phyloP scores from a whole-genome alignment of 1,140 invertebrate genomes.

The Calliopsis andreniformis region DNA sequence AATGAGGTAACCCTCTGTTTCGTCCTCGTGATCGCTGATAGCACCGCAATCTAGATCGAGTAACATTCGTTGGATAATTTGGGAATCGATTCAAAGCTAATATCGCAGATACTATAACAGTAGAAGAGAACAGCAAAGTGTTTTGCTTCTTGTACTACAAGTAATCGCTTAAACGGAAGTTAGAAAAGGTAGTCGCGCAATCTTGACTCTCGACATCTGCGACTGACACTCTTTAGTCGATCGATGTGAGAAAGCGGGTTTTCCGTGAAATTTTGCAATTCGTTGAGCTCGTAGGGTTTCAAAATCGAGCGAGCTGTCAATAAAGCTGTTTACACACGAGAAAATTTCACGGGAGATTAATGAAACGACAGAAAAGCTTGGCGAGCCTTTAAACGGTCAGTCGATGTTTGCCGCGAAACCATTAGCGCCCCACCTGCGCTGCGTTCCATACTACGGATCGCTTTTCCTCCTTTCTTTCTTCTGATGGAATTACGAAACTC shows the following conservation, averaged over 20 bases:
- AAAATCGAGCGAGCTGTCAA: slow-evolving; percentile 52
- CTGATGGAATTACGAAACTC: slow-evolving; percentile 41
- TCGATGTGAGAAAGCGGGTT: slow-evolving; percentile 20
- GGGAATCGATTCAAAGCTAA: neutral
- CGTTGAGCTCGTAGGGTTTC: slow-evolving; percentile 47
- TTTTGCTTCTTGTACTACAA: no score
- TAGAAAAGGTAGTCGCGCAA: slow-evolving; percentile 8
- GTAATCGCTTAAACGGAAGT: no score
- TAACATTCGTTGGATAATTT: no score
- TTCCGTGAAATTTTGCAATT: slow-evolving; percentile 65
- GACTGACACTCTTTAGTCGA: slow-evolving; percentile 56
- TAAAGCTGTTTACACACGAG: slow-evolving; percentile 76
- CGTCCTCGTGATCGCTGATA: neutral
- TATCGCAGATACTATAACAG: no score
- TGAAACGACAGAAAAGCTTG: slow-evolving; percentile 69
- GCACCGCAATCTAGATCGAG: neutral
- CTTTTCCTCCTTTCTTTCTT: slow-evolving; percentile 47
- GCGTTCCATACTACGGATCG: neutral
- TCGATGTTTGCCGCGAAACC: slow-evolving; percentile 74
- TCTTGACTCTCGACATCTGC: slow-evolving; percentile 54
- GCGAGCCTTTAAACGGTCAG: slow-evolving; percentile 70
- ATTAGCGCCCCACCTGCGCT: slow-evolving; percentile 71
- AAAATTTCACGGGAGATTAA: slow-evolving; percentile 75
- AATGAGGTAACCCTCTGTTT: neutral
- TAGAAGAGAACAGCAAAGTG: no score